phyloP scores from a whole-genome alignment of 1,140 invertebrate species.

The Macrosteles quadrilineatus region DNA sequence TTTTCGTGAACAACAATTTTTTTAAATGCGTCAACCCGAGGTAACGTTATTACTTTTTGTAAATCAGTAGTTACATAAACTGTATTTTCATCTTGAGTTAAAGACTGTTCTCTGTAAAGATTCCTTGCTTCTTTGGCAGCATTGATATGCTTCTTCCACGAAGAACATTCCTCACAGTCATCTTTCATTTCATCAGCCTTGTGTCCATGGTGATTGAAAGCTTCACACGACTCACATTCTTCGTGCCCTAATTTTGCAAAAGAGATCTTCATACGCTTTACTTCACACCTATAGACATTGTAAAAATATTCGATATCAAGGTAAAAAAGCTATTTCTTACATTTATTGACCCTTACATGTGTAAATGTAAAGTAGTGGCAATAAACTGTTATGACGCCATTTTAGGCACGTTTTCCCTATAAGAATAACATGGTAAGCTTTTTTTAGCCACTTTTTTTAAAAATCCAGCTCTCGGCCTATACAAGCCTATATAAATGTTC shows the following conservation, averaged over 20 bases:
- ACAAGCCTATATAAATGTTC: too few species aligned
- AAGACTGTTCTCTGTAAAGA: slow-evolving; percentile 22
- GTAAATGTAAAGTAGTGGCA: too few species aligned
- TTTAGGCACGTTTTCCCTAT: too few species aligned
- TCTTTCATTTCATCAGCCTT: slow-evolving; percentile 27
- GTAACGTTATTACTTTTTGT: slow-evolving; percentile 38
- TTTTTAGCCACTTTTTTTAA: too few species aligned
- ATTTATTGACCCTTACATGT: too few species aligned
- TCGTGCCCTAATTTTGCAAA: slow-evolving; percentile 35
- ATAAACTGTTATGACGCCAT: too few species aligned
- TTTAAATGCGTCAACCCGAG: slow-evolving; percentile 33
- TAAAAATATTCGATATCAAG: too few species aligned
- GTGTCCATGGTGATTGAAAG: slow-evolving; percentile 30
- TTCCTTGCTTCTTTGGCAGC: slow-evolving; percentile 7
- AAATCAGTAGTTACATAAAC: slow-evolving; percentile 34
- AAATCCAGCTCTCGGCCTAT: too few species aligned
- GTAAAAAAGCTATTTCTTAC: too few species aligned
- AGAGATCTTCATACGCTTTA: slow-evolving; percentile 31
- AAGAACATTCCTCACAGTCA: background rate
- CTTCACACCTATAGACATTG: slow-evolving; percentile 31
- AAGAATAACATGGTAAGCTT: too few species aligned
- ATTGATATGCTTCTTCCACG: slow-evolving; percentile 28
- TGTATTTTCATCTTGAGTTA: background rate
- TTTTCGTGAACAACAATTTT: too few species aligned
- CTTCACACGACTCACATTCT: slow-evolving; percentile 35